phyloP scores from a whole-genome alignment of 2,797 vertebrate genomes.

The Mycteria americana region DNA sequence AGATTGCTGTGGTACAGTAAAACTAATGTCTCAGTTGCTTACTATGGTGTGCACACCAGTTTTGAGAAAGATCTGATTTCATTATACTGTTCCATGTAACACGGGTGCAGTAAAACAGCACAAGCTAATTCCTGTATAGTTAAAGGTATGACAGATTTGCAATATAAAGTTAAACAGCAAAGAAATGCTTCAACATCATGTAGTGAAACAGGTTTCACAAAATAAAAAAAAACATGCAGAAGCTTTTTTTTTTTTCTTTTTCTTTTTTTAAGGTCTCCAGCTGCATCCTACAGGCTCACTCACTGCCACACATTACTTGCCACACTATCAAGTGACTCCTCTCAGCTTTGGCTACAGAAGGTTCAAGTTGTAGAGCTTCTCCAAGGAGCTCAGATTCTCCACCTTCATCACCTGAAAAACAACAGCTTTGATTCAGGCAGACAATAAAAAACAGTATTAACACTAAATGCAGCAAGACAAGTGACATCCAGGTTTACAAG shows the following conservation, averaged over 20 bases:
- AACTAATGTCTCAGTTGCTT: conserved; percentile 61
- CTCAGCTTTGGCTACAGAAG: conserved; percentile 90
- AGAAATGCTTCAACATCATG: conserved; percentile 74
- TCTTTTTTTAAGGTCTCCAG: conserved; percentile 34
- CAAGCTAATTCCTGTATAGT: conserved; percentile 65
- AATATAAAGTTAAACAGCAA: conserved; percentile 71
- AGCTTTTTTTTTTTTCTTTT: neutral
- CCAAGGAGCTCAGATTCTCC: conserved; percentile 85
- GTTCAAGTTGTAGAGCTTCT: conserved; percentile 86
- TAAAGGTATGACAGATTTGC: conserved; percentile 66
- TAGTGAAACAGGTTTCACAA: conserved; percentile 73
- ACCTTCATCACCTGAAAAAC: conserved; percentile 87
- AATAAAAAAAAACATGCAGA: conserved; percentile 77
- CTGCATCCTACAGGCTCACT: conserved; percentile 75
- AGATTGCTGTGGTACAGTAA: conserved; percentile 53
- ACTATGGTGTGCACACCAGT: conserved; percentile 44
- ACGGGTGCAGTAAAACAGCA: conserved; percentile 68
- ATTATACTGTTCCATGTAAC: conserved; percentile 65
- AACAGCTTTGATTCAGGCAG: neutral
- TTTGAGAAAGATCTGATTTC: conserved; percentile 57
- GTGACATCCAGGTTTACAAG: neutral
- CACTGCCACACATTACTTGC: conserved; percentile 85
- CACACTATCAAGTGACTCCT: conserved; percentile 98
- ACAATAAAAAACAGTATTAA: neutral
- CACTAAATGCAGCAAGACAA: neutral